Percentiles rank a stretch among this genome's conserved stretches.
These are phyloP conservation scores for Smithornis capensis DNA, from an alignment of 2,113 vertebrate species.

Conservation along the genomic window DNA sequence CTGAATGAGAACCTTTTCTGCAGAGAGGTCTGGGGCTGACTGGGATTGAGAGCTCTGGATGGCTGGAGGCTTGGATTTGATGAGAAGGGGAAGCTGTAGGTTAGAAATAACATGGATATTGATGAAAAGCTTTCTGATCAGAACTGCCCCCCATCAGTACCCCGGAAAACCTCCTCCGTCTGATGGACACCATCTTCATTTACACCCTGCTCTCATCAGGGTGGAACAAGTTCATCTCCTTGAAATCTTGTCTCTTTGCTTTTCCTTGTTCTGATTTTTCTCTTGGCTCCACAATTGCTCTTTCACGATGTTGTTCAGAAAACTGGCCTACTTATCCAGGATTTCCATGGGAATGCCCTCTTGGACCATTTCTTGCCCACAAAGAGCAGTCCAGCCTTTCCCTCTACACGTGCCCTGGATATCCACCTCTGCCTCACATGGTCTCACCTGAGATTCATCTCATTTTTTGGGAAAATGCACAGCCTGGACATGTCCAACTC, in stretches of 20 bases:
- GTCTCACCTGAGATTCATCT: neutral
- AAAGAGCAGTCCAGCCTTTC: neutral
- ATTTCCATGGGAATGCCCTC: neutral
- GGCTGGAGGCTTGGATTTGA: neutral
- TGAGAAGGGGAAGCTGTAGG: neutral
- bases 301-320: neutral
- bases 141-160: neutral
- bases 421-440: accelerated
- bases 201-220: neutral
- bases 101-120: neutral
- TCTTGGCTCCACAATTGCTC: neutral
- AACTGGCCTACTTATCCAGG: neutral
- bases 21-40: neutral
- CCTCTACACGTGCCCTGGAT: neutral
- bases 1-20: neutral
- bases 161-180: neutral
- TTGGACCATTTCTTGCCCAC: neutral
- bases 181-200: neutral
- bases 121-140: neutral
- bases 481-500: neutral
- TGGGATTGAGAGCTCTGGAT: neutral
- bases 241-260: neutral
- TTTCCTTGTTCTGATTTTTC: neutral
- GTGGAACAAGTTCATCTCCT: neutral
- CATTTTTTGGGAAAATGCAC: neutral